These are phyloP conservation scores for Drosophila triauraria DNA, from an alignment of 1,140 invertebrate species.

Conservation along the genomic window DNA sequence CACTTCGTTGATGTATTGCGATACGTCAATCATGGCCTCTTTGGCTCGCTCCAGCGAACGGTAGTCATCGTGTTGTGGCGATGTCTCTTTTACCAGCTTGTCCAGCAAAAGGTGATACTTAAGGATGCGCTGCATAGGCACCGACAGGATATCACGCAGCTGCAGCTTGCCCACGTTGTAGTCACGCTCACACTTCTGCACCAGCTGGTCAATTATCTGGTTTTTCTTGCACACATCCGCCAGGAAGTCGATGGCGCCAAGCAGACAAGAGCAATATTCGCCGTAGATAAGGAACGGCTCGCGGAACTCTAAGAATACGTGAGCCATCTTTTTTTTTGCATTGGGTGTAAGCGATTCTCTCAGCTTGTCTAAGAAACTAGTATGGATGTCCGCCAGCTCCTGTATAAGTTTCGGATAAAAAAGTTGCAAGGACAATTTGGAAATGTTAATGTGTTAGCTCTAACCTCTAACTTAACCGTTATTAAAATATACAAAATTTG, in stretches of 20 bases:
- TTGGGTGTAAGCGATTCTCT: constrained; percentile 88
- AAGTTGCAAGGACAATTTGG: no score
- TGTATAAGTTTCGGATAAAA: constrained; percentile 76
- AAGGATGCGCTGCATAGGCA: constrained; percentile 98
- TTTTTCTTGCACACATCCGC: constrained; percentile 90
- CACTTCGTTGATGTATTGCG: constrained; percentile 99
- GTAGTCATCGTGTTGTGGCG: constrained; percentile 93
- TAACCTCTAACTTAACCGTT: no score
- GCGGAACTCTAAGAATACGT: constrained; percentile 95
- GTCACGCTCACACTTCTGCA: constrained; percentile 93
- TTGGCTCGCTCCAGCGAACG: constrained; percentile 93
- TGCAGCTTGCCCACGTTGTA: constrained; percentile 98
- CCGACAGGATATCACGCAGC: constrained; percentile 96
- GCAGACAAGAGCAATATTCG: constrained; percentile 97
- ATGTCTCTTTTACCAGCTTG: constrained; percentile 96
- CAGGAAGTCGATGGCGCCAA: constrained; percentile 91
- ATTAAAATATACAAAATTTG: no score
- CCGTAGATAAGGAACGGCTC: constrained; percentile 97
- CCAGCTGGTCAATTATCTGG: constrained; percentile 79
- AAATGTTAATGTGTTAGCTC: no score
- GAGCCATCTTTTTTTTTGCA: constrained; percentile 86
- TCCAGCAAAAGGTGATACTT: constrained; percentile 98
- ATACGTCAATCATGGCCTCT: constrained; percentile 98
- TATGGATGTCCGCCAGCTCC: constrained; percentile 95
- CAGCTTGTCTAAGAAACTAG: constrained; percentile 92